These are phyloP conservation scores for Patella ulyssiponensis DNA, from an alignment of 2,888 invertebrate genomes.

Conservation along the genomic window DNA sequence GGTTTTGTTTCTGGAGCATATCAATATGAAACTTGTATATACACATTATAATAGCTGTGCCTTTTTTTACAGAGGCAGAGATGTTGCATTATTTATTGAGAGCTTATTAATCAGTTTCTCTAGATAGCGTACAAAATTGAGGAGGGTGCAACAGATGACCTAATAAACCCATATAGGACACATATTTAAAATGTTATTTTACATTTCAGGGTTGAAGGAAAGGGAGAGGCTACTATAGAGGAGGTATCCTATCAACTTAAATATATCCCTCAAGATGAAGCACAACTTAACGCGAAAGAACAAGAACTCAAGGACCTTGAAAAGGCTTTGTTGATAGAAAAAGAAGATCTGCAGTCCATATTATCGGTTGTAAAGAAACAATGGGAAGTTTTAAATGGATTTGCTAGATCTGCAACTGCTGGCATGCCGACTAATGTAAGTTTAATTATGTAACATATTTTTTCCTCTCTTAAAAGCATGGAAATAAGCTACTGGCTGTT, in stretches of 20 bases:
- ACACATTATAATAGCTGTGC: background rate
- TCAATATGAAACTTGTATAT: too few relatives aligned
- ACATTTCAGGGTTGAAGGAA: slow-evolving; percentile 56
- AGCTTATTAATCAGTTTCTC: too few relatives aligned
- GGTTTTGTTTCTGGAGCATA: too few relatives aligned
- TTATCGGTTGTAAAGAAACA: slow-evolving; percentile 48
- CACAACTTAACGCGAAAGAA: slow-evolving; percentile 32
- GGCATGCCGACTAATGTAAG: slow-evolving; percentile 15
- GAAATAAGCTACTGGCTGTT: too few relatives aligned
- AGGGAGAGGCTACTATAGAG: slow-evolving; percentile 53
- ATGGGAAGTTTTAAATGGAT: slow-evolving; percentile 66
- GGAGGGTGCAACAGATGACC: too few relatives aligned
- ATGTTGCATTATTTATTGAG: background rate
- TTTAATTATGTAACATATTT: too few relatives aligned
- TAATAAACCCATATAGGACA: background rate
- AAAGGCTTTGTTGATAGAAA: slow-evolving; percentile 29
- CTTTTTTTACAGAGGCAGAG: background rate
- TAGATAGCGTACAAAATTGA: too few relatives aligned
- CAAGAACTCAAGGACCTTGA: slow-evolving; percentile 25
- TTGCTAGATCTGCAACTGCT: slow-evolving; percentile 48
- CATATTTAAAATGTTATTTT: background rate
- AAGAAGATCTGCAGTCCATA: slow-evolving; percentile 27
- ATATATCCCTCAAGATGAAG: slow-evolving; percentile 39
- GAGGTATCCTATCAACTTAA: slow-evolving; percentile 56
- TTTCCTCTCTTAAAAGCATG: too few relatives aligned